Conservation (phyloP, 2,888 invertebrate genomes). For the Gasteruption jaculator region DNA sequence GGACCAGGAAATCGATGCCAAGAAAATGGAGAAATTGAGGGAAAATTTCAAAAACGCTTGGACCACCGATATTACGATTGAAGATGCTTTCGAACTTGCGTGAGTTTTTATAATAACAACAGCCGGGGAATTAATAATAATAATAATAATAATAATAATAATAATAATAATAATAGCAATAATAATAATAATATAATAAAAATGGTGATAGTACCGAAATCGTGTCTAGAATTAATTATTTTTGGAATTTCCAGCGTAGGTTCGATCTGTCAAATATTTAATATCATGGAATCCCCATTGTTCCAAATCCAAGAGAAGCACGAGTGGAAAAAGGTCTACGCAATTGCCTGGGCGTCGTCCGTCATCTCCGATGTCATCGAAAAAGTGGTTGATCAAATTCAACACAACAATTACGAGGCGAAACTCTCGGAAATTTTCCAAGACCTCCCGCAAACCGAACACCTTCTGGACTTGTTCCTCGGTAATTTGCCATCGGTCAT, state of each 20-base stretch:
- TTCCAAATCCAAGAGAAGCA: slow-evolving; percentile 30
- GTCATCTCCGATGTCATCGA: slow-evolving; percentile 34
- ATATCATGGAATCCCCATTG: slow-evolving; percentile 35
- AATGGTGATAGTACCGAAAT: no score
- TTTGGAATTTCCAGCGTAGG: slow-evolving; percentile 39
- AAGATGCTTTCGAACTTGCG: slow-evolving; percentile 36
- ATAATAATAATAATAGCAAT: no score
- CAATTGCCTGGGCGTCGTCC: slow-evolving; percentile 35
- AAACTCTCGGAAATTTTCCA: slow-evolving; percentile 26
- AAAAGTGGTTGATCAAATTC: slow-evolving; percentile 34
- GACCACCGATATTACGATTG: slow-evolving; percentile 27
- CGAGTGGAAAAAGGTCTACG: slow-evolving; percentile 33
- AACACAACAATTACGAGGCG: slow-evolving; percentile 24
- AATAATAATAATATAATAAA: no score
- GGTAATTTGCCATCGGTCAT: slow-evolving; percentile 34
- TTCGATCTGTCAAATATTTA: slow-evolving; percentile 38
- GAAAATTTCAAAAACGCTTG: slow-evolving; percentile 30
- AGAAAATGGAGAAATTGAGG: slow-evolving; percentile 24
- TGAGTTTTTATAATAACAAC: no score
- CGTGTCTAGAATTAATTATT: no score
- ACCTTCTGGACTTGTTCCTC: slow-evolving; percentile 29
- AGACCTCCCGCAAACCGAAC: slow-evolving; percentile 38
- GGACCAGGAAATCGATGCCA: slow-evolving; percentile 22
- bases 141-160: no score
- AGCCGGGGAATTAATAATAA: no score